Evolutionary conservation across 2,888 invertebrate species (phyloP).

Genomic region (Drosophila kanekoi): DNA sequence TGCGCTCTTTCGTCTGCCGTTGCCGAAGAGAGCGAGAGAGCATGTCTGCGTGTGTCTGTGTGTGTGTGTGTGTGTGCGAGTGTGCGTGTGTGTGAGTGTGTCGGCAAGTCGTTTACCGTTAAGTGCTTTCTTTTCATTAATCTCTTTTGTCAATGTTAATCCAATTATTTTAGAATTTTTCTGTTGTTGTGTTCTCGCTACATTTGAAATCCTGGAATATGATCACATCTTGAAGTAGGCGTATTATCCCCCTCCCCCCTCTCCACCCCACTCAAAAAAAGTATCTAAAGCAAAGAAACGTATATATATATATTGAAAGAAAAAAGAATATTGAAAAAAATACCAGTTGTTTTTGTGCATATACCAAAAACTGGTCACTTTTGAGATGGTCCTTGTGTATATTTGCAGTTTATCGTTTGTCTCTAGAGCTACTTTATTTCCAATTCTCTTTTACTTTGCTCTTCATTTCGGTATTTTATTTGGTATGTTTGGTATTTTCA

Average conservation of each 20-base stretch:
- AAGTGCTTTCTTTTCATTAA: slow-evolving; percentile 5
- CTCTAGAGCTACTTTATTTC: slow-evolving; percentile 34
- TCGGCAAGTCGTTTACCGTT: slow-evolving; percentile 19
- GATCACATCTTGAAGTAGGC: slow-evolving; percentile 30
- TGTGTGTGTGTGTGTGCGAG: slow-evolving; percentile 9
- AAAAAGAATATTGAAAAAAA: not conserved
- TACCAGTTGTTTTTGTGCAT: slow-evolving; percentile 27
- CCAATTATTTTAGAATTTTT: not conserved
- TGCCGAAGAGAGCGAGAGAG: slow-evolving; percentile 51
- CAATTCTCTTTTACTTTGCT: slow-evolving; percentile 6
- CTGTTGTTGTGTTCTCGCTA: slow-evolving; percentile 7
- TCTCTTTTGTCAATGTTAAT: slow-evolving; percentile 4
- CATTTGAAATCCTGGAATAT: slow-evolving; percentile 10
- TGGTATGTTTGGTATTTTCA: slow-evolving; percentile 30
- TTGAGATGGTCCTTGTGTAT: slow-evolving; percentile 95
- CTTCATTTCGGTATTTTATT: slow-evolving; percentile 16
- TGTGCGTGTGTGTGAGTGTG: slow-evolving; percentile 22
- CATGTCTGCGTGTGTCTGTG: slow-evolving; percentile 27
- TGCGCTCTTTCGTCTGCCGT: slow-evolving; percentile 37
- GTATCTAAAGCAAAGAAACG: slow-evolving; percentile 18
- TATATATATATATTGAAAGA: slow-evolving; percentile 5
- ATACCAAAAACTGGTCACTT: slow-evolving; percentile 90
- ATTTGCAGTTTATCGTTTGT: slow-evolving; percentile 73
- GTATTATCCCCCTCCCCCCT: not conserved
- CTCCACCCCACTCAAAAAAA: not conserved